A percentile compares a stretch with the other conserved stretches of the same genome.
These are phyloP conservation scores for Sitodiplosis mosellana DNA, from an alignment of 1,140 invertebrate genomes.

Conservation along the genomic window DNA sequence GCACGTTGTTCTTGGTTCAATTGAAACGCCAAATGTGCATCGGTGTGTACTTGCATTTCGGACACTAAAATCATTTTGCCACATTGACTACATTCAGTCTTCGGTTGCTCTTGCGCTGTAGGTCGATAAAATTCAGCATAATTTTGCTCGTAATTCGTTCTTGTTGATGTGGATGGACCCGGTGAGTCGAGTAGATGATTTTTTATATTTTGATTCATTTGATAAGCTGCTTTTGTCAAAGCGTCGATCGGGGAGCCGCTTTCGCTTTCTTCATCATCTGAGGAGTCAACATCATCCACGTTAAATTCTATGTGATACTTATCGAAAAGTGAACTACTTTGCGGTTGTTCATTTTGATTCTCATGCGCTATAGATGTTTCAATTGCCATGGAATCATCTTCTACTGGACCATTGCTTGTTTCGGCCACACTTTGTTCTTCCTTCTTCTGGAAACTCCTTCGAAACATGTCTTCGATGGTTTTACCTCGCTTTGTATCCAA, in stretches of 20 bases:
- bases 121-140: conserved; percentile 17
- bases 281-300: background rate
- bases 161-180: conserved; percentile 1
- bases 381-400: background rate
- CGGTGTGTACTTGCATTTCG: conserved; percentile 41
- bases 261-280: background rate
- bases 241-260: background rate
- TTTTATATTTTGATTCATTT: conserved; percentile 3
- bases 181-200: background rate
- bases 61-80: conserved; percentile 32
- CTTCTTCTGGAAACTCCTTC: conserved; percentile 11
- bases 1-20: conserved; percentile 31
- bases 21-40: conserved; percentile 50
- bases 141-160: background rate
- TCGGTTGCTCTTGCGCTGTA: conserved; percentile 6
- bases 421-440: conserved; percentile 16
- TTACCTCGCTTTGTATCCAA: conserved; percentile 25
- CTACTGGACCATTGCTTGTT: conserved; percentile 7
- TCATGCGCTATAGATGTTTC: background rate
- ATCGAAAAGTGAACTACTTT: background rate
- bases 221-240: background rate
- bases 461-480: conserved; percentile 14
- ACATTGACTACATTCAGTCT: conserved; percentile 39
- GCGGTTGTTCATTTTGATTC: background rate
- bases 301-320: background rate